These are phyloP conservation scores for Tetragonula carbonaria DNA, from an alignment of 2,888 invertebrate species.

Conservation along the genomic window DNA sequence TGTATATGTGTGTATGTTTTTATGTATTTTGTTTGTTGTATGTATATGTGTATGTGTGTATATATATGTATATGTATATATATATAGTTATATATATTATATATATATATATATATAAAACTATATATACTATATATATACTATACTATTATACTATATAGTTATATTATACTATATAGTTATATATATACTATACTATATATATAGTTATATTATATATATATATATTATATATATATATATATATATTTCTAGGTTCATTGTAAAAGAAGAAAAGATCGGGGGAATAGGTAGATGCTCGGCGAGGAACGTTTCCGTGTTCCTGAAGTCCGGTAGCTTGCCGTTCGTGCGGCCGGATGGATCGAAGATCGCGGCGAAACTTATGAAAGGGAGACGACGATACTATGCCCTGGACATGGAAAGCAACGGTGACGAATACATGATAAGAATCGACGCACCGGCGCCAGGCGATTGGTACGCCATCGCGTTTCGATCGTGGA, in stretches of 20 bases:
- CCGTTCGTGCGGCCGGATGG: constrained; percentile 94
- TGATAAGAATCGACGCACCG: constrained; percentile 88
- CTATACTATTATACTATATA: no score
- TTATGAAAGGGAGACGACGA: constrained; percentile 85
- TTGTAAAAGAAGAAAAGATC: constrained; percentile 79
- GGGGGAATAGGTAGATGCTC: constrained; percentile 86
- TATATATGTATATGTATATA: no score
- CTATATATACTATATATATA: no score
- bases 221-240: no score
- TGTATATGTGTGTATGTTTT: no score
- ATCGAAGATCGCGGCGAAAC: constrained; percentile 89
- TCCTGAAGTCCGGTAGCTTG: constrained; percentile 92
- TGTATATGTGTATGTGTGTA: no score
- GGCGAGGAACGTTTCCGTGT: constrained; percentile 87
- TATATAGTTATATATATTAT: no score
- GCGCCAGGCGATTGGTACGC: constrained; percentile 92
- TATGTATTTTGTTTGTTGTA: no score
- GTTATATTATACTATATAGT: no score
- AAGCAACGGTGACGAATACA: constrained; percentile 87
- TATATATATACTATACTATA: no score
- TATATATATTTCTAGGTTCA: constrained; percentile 74
- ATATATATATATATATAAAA: no score
- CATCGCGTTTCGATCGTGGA: constrained; percentile 91
- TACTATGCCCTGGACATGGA: constrained; percentile 86
- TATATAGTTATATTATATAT: no score